A percentile compares a stretch with the other conserved stretches of the same genome.
Evolutionary conservation across 2,797 vertebrate genomes (phyloP).

Genomic region (Galagoides demidoff): DNA sequence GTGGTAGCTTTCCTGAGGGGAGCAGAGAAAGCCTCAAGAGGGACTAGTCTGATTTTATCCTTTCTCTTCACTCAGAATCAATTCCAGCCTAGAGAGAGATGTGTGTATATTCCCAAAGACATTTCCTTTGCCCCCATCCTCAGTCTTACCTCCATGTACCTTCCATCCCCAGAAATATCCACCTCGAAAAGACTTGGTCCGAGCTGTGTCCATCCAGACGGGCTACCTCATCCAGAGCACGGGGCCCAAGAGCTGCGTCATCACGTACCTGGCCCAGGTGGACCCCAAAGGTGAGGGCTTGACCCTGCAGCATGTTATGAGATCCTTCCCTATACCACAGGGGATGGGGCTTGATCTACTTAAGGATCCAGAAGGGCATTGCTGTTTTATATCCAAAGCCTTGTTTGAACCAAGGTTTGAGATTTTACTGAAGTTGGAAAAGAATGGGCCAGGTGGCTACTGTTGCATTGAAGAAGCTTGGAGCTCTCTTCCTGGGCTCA

Average conservation of each 20-base stretch:
- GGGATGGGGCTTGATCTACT: constrained; percentile 9
- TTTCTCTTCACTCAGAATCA: not conserved
- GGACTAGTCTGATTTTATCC: not conserved
- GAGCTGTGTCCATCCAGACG: constrained; percentile 96
- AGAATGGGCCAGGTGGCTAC: not conserved
- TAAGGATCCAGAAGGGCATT: not conserved
- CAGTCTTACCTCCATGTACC: constrained; percentile 48
- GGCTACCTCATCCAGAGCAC: constrained; percentile 95
- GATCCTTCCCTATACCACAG: not conserved
- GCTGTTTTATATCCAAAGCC: not conserved
- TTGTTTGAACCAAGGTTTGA: constrained; percentile 19
- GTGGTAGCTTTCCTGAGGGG: not conserved
- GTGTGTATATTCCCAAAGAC: not conserved
- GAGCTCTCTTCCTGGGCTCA: not conserved
- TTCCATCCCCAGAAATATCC: constrained; percentile 93
- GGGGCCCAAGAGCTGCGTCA: constrained; percentile 90
- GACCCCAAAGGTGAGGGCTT: constrained; percentile 94
- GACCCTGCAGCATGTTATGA: constrained; percentile 17
- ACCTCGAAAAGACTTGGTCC: constrained; percentile 94
- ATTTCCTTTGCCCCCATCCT: not conserved
- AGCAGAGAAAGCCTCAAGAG: not conserved
- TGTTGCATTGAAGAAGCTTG: not conserved
- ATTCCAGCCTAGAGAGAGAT: not conserved
- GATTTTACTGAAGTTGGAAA: constrained; percentile 38
- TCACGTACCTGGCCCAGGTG: constrained; percentile 97